A percentile compares a stretch with the other conserved stretches of the same genome.
These are phyloP conservation scores for Drosophila albomicans DNA, from an alignment of 1,140 invertebrate species.

Conservation along the genomic window DNA sequence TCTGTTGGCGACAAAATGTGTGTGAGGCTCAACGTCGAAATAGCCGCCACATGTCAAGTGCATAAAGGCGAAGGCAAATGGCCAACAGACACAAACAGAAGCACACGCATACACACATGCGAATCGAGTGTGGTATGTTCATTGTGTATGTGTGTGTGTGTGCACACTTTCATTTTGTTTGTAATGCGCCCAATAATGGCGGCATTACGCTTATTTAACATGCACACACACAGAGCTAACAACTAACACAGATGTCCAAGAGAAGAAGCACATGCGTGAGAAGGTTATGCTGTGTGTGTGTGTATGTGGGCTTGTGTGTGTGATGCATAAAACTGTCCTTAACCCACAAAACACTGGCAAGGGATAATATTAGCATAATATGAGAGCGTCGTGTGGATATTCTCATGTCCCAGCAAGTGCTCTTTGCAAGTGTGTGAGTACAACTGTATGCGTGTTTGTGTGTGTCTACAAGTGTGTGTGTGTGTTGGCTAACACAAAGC, in stretches of 20 bases:
- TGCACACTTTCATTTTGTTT: slow-evolving; percentile 77
- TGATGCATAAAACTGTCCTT: slow-evolving; percentile 77
- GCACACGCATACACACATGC: slow-evolving; percentile 11
- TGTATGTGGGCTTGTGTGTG: slow-evolving; percentile 38
- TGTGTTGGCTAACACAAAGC: slow-evolving; percentile 64
- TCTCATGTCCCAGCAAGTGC: slow-evolving; percentile 18
- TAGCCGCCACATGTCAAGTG: slow-evolving; percentile 37
- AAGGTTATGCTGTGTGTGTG: slow-evolving; percentile 26
- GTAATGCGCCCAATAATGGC: slow-evolving; percentile 82
- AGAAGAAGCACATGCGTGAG: slow-evolving; percentile 47
- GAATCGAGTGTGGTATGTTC: slow-evolving; percentile 16
- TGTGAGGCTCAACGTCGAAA: slow-evolving; percentile 9
- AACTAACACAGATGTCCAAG: slow-evolving; percentile 62
- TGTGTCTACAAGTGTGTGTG: slow-evolving; percentile 38
- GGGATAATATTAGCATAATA: slow-evolving; percentile 81
- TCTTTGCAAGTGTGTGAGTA: slow-evolving; percentile 22
- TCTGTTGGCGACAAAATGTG: slow-evolving; percentile 17
- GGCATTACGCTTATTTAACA: slow-evolving; percentile 83
- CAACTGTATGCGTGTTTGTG: slow-evolving; percentile 13
- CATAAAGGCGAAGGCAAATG: slow-evolving; percentile 36
- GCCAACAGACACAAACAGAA: slow-evolving; percentile 11
- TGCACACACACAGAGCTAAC: slow-evolving; percentile 51
- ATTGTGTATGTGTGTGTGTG: slow-evolving; percentile 24
- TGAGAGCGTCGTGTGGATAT: slow-evolving; percentile 40
- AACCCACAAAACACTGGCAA: slow-evolving; percentile 74